These are phyloP conservation scores for Manis pentadactyla DNA, from an alignment of 2,797 vertebrate genomes.

Conservation along the genomic window DNA sequence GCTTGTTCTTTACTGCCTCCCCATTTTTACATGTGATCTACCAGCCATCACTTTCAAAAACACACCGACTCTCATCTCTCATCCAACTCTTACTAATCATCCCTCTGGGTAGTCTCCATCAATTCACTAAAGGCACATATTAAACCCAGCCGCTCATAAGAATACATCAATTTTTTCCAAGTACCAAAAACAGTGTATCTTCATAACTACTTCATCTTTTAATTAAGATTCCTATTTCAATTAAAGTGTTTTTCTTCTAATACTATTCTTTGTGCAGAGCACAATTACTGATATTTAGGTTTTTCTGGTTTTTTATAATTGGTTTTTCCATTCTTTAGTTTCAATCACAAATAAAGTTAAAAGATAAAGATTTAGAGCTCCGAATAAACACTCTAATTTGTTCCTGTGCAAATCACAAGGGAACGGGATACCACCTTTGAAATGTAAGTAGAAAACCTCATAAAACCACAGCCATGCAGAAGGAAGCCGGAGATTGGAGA, in stretches of 20 bases:
- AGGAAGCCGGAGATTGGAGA: neutral
- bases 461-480: neutral
- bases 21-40: neutral
- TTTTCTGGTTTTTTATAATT: neutral
- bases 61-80: neutral
- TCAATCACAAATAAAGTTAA: slow-evolving; percentile 8
- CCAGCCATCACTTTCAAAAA: neutral
- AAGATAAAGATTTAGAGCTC: slow-evolving; percentile 51
- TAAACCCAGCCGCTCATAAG: neutral
- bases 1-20: neutral
- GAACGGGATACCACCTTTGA: neutral
- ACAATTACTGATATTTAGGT: neutral
- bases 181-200: neutral
- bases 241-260: neutral
- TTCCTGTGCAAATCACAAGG: neutral
- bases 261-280: neutral
- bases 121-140: neutral
- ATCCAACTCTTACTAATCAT: too few species aligned
- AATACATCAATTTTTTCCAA: neutral
- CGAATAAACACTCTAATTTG: neutral
- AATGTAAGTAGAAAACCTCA: neutral
- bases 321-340: slow-evolving; percentile 9
- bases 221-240: neutral
- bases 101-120: neutral
- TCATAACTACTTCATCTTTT: neutral